Evolutionary conservation across 2,888 invertebrate genomes (phyloP), one percentile per base, ranked within the genome.

Genomic region (Microctonus brassicae): DNA sequence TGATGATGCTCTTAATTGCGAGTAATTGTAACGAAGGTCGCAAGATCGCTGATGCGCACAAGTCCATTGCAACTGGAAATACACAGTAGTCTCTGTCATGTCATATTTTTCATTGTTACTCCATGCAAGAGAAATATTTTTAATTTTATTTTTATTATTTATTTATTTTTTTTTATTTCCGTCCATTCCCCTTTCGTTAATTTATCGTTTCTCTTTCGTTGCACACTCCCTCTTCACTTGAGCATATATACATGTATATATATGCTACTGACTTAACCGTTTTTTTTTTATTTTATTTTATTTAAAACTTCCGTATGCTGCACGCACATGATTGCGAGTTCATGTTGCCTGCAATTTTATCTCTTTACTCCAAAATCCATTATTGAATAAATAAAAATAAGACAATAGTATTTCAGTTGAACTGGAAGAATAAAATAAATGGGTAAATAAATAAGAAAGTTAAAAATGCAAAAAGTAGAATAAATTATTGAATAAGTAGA

Each of bases 1-100:
- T 58, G 65, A 57, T 62, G 65, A 81, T 80, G 76, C 78, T 82
- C 84, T 85, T 86, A 86, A 86, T 86, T 86, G 84, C 78, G 73
- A 72, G 77, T 84, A 86, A 86, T 86, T 86, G 86, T 80, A 78
- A 76, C 81, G 86, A 86, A 86, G 86, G 86, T 85, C 85, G 84
- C 81, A 84, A 84, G 80, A 82, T 67, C 82, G 78, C 83, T 22
- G n/a, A n/a, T n/a, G n/a, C n/a, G 42, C 47, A 20, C 47, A 47
- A 61, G 34, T 22, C 33, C 33, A 63, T 47, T 11, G 52, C 53
- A 53, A 39, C 81, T 29, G 62, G 9, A 70, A 70, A 61, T 33
- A 42, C 62, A 71, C 64, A 55, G 69, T 53, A 39, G 20, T 61
- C 64, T 26, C 24, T n/a, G 13, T 36, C 47, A 34, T n/a, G 13